phyloP scores from a whole-genome alignment of 1,140 invertebrate genomes.

The Drosophila oshimai region DNA sequence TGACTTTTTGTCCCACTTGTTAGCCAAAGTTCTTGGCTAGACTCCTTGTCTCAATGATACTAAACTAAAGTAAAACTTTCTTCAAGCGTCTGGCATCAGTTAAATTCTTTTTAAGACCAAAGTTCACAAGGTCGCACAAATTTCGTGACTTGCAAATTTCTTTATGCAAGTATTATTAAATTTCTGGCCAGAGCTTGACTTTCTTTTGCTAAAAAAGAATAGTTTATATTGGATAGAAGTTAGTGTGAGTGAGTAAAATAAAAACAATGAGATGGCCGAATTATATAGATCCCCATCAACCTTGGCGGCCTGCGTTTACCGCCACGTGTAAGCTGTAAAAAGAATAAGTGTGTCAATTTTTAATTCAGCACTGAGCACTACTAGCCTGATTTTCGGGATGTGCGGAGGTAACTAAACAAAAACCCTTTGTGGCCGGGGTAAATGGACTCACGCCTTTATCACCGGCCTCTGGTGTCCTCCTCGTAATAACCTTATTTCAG shows the following conservation, averaged over 20 bases:
- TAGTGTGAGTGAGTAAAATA: neutral
- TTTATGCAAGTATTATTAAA: conserved; percentile 46
- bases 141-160: conserved; percentile 55
- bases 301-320: conserved; percentile 22
- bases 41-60: conserved; percentile 41
- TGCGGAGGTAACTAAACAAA: conserved; percentile 72
- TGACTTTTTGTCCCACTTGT: conserved; percentile 42
- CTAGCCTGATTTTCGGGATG: conserved; percentile 58
- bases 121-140: conserved; percentile 69
- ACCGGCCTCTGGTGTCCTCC: conserved; percentile 36
- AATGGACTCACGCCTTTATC: conserved; percentile 29
- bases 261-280: conserved; percentile 13
- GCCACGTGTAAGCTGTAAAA: conserved; percentile 73
- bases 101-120: conserved; percentile 62
- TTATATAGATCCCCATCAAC: conserved; percentile 16
- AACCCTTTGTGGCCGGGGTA: conserved; percentile 28
- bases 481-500: conserved; percentile 56
- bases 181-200: neutral
- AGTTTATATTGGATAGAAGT: too few species aligned
- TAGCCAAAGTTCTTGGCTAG: conserved; percentile 45
- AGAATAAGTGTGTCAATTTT: conserved; percentile 66
- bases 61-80: conserved; percentile 52
- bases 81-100: conserved; percentile 53
- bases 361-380: conserved; percentile 61
- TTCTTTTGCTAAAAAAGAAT: too few species aligned